Percentiles rank a stretch among this genome's conserved stretches.
These are phyloP conservation scores for Chrysina gloriosa DNA, from an alignment of 2,888 invertebrate species.

Conservation along the genomic window DNA sequence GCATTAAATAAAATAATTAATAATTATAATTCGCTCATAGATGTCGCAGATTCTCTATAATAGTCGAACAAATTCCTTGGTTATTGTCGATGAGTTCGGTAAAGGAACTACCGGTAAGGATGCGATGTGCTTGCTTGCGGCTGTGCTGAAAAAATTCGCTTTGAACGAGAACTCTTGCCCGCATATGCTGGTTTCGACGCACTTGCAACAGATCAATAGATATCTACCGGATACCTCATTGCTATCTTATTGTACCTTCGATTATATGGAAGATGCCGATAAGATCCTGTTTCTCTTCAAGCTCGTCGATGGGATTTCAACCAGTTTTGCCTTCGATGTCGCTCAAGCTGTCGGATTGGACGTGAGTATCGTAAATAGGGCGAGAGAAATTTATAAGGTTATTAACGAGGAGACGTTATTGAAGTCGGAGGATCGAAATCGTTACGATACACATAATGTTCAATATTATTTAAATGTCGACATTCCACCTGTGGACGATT, in stretches of 20 bases:
- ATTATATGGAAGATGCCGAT: constrained; percentile 44
- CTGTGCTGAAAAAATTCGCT: constrained; percentile 76
- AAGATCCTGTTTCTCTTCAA: constrained; percentile 77
- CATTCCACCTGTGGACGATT: constrained; percentile 33
- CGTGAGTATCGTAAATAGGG: constrained; percentile 67
- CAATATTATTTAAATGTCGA: constrained; percentile 35
- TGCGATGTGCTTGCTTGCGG: constrained; percentile 79
- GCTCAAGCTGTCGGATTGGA: constrained; percentile 73
- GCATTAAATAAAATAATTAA: not conserved
- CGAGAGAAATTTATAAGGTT: constrained; percentile 64
- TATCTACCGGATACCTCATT: constrained; percentile 69
- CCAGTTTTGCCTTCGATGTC: constrained; percentile 75
- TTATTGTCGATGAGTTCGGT: constrained; percentile 92
- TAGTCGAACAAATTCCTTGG: constrained; percentile 74
- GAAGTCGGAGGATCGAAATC: not conserved
- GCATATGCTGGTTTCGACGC: constrained; percentile 82
- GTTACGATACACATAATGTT: not conserved
- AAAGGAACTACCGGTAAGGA: constrained; percentile 83
- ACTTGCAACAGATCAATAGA: constrained; percentile 75
- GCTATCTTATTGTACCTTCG: constrained; percentile 54
- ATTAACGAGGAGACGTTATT: constrained; percentile 52
- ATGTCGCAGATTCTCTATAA: constrained; percentile 78
- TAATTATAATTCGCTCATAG: constrained; percentile 62
- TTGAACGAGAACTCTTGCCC: constrained; percentile 71
- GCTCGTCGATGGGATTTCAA: constrained; percentile 70